Conservation (phyloP, 2,888 invertebrate genomes). For the Sipha maydis region DNA sequence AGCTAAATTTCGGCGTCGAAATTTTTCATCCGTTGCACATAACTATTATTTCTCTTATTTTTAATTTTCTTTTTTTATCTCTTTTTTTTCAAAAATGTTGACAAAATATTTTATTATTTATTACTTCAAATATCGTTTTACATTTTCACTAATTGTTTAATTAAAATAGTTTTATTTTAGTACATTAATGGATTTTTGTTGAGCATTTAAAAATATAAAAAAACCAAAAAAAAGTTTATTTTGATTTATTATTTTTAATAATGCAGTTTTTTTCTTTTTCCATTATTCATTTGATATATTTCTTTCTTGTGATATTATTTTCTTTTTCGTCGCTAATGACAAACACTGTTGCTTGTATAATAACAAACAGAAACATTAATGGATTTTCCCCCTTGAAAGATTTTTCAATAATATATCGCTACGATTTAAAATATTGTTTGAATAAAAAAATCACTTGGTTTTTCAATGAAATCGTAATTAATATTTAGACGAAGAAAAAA, state of each 20-base stretch:
- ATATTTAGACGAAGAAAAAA: conserved; percentile 51
- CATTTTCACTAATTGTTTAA: conserved; percentile 28
- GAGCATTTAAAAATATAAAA: conserved; percentile 42
- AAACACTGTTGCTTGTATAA: conserved; percentile 47
- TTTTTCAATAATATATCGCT: conserved; percentile 47
- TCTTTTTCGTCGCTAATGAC: conserved; percentile 36
- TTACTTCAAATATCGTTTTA: neutral
- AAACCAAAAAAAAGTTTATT: conserved; percentile 27
- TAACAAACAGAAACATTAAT: conserved; percentile 59
- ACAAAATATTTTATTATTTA: conserved; percentile 43
- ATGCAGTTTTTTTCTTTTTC: conserved; percentile 42
- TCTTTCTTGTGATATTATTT: conserved; percentile 20
- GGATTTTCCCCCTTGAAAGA: conserved; percentile 40
- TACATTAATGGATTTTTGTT: conserved; percentile 27
- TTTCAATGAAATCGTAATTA: conserved; percentile 59
- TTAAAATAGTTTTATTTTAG: conserved; percentile 43
- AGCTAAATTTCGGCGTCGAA: conserved; percentile 1
- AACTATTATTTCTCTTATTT: neutral
- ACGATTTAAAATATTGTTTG: conserved; percentile 35
- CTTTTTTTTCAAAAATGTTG: neutral
- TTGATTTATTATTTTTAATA: conserved; percentile 59
- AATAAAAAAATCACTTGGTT: neutral
- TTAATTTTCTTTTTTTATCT: neutral
- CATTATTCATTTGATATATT: conserved; percentile 53
- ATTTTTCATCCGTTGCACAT: neutral